Evolutionary conservation across 2,797 vertebrate genomes (phyloP).

Genomic region (Danio albolineatus): DNA sequence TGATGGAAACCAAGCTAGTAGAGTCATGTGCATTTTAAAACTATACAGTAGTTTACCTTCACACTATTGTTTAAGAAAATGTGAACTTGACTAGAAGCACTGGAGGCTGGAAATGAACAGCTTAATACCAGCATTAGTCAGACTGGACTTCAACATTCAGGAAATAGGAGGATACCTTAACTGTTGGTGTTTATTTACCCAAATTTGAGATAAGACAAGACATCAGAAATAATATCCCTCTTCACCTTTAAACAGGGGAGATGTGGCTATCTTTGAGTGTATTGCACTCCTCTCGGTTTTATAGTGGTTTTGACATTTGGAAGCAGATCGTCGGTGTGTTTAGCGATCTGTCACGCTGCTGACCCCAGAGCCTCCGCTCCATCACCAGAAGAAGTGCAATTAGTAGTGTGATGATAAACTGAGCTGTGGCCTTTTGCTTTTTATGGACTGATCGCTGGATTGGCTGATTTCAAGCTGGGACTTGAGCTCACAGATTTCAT

Average conservation of each 20-base stretch:
- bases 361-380: conserved; percentile 39
- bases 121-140: too few species aligned
- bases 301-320: conserved; percentile 57
- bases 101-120: too few species aligned
- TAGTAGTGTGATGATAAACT: conserved; percentile 41
- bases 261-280: conserved; percentile 7
- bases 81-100: too few species aligned
- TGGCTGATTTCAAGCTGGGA: conserved; percentile 18
- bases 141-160: too few species aligned
- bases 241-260: conserved; percentile 15
- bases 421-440: conserved; percentile 26
- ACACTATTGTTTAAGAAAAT: too few species aligned
- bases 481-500: conserved; percentile 23
- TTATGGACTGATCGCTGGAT: not conserved
- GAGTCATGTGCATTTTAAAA: too few species aligned
- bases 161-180: too few species aligned
- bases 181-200: too few species aligned
- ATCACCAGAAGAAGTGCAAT: conserved; percentile 49
- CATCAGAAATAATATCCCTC: not conserved
- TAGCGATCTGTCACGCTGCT: conserved; percentile 50
- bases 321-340: conserved; percentile 48
- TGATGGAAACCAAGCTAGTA: too few species aligned
- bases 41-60: too few species aligned
- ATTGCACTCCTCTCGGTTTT: conserved; percentile 19
- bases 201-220: too few species aligned